Evolutionary conservation across 2,888 invertebrate species (phyloP).

Genomic region (Cordilura impudica): DNA sequence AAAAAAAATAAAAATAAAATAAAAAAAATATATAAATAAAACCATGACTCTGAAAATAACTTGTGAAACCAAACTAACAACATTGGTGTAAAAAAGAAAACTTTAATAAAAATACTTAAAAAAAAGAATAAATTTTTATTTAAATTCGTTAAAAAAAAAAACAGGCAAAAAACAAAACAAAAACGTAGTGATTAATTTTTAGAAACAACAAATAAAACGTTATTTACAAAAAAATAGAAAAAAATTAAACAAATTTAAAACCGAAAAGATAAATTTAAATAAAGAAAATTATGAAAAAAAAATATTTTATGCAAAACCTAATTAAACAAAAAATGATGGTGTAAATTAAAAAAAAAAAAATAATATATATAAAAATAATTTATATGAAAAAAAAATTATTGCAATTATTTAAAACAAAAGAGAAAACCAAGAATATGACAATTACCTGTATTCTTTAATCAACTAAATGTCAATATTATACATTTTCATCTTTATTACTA

Average conservation of each 20-base stretch:
- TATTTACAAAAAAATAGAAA: slow-evolving; percentile 11
- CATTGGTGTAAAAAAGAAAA: slow-evolving; percentile 26
- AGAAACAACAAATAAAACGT: slow-evolving; percentile 24
- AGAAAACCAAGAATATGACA: slow-evolving; percentile 18
- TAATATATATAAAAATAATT: slow-evolving; percentile 5
- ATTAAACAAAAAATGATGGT: slow-evolving; percentile 60
- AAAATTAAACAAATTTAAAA: slow-evolving; percentile 11
- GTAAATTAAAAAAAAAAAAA: slow-evolving; percentile 61
- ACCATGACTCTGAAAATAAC: neutral
- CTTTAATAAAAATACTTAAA: slow-evolving; percentile 24
- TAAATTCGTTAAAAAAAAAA: slow-evolving; percentile 38
- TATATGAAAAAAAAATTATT: slow-evolving; percentile 5
- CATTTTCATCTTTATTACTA: neutral
- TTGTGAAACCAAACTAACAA: slow-evolving; percentile 44
- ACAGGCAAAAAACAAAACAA: slow-evolving; percentile 8
- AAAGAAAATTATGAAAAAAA: slow-evolving; percentile 13
- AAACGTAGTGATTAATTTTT: slow-evolving; percentile 20
- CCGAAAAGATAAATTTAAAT: slow-evolving; percentile 19
- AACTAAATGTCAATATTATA: neutral
- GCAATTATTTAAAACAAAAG: slow-evolving; percentile 23
- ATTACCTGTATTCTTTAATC: neutral
- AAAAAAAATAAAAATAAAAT: slow-evolving; percentile 39
- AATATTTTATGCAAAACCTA: slow-evolving; percentile 13
- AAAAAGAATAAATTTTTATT: slow-evolving; percentile 34
- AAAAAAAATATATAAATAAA: slow-evolving; percentile 36